Evolutionary conservation across 2,888 invertebrate species (phyloP), one percentile per base, ranked within the genome.

Genomic region (Cheiracanthium punctorium): DNA sequence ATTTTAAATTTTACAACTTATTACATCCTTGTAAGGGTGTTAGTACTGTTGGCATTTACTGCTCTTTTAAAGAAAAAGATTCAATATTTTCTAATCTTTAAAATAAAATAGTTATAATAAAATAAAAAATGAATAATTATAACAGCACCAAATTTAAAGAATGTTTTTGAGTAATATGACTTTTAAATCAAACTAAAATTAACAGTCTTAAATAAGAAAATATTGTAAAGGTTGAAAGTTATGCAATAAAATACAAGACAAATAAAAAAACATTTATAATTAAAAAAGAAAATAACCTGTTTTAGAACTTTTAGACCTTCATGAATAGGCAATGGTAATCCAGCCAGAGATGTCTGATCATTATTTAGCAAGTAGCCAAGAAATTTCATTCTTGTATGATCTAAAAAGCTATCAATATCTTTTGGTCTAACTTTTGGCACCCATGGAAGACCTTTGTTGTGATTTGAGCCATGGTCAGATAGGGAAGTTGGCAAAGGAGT

Each of bases 251-350:
- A 28, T 65, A 28, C 0, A 30, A 65, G 17, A 65, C 20, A 24
- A 28, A 28, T 5, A n/a, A 0, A 12, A 65, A 65, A 65, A 5
- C 5, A 65, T 17, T 28, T n/a, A n/a, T n/a, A n/a, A n/a, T 65
- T 2, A 7, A 65, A 28, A 24, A 65, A 65, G 14, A 69, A 12
- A 69, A 24, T 69, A 41, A 94, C 94, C 92, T 94, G 93, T 92
- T 96, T 96, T 52, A 98, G 93, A 81, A 97, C 97, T 90, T 95
- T 95, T 41, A 99, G 95, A 37, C 98, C 98, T 92, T 99, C 98
- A 91, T 97, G 97, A 90, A 99, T 98, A 0, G 99, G 98, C 90
- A 96, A 96, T 0, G 99, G 99, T 81, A 99, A 93, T 0, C 99
- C 99, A 80, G 98, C 98, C 89, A 98, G 93, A 76, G 98, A 98